phyloP scores from a whole-genome alignment of 92 coral and sea anemone species.

The Isaurus tuberculatus region DNA sequence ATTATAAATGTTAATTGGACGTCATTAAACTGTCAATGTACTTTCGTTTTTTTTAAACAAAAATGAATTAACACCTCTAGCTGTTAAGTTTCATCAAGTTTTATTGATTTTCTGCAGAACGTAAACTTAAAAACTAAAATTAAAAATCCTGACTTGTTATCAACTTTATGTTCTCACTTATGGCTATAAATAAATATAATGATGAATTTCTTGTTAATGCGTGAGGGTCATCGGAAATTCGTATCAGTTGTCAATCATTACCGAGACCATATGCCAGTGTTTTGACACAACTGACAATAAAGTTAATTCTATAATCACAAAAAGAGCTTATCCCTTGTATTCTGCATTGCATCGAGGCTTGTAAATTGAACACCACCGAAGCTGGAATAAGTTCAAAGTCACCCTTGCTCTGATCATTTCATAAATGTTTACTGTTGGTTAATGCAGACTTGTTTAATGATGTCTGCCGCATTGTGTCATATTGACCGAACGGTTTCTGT shows the following conservation, averaged over 20 bases:
- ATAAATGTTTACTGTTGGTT: not conserved
- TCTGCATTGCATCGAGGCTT: too few species aligned
- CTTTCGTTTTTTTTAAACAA: too few species aligned
- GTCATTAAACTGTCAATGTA: too few species aligned
- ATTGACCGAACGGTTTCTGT: not conserved
- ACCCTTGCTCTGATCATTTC: not conserved
- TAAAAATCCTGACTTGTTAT: too few species aligned
- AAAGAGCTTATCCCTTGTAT: not conserved
- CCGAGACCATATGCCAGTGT: not conserved
- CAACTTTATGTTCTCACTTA: not conserved
- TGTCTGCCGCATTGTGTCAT: too few species aligned
- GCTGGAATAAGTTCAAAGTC: too few species aligned
- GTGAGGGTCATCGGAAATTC: not conserved
- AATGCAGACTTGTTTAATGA: not conserved
- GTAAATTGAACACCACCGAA: too few species aligned
- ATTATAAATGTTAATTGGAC: too few species aligned
- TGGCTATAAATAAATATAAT: not conserved
- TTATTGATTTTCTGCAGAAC: too few species aligned
- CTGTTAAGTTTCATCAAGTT: too few species aligned
- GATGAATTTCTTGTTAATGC: not conserved
- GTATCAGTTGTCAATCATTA: not conserved
- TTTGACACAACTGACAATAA: not conserved
- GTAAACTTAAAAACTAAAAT: too few species aligned
- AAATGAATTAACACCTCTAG: too few species aligned
- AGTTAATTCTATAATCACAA: not conserved